These are phyloP conservation scores for Palythoa grandis DNA, from an alignment of 92 coral and sea anemone species.

Conservation along the genomic window DNA sequence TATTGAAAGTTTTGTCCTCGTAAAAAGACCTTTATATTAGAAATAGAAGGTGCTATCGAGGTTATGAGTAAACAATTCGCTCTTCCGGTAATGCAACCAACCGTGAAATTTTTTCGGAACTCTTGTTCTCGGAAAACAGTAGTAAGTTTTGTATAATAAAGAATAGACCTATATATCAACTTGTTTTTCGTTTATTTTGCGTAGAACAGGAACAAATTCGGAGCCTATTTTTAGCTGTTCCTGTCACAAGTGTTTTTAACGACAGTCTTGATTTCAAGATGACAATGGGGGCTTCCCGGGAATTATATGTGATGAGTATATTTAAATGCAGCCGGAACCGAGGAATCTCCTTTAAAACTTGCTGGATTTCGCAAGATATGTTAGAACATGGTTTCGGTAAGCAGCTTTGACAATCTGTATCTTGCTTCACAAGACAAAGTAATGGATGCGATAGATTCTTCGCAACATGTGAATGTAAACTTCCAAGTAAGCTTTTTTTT, in stretches of 20 bases:
- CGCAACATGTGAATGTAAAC: background rate
- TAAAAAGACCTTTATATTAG: background rate
- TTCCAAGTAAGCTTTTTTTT: background rate
- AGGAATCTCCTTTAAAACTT: conserved; percentile 1
- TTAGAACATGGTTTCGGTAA: background rate
- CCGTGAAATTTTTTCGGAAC: conserved; percentile 4
- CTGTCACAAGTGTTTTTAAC: conserved; percentile 1
- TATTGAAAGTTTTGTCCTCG: background rate
- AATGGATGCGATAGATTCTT: conserved; percentile 7
- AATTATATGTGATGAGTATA: background rate
- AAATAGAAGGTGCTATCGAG: background rate
- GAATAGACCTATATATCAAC: background rate
- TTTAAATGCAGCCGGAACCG: conserved; percentile 8
- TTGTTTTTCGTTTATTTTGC: conserved; percentile 5
- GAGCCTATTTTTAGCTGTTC: background rate
- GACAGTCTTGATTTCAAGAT: background rate
- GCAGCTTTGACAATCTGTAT: background rate
- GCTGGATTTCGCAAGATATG: background rate
- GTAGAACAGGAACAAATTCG: conserved; percentile 9
- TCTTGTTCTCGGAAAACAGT: conserved; percentile 3
- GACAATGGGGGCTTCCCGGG: background rate
- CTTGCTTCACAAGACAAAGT: background rate
- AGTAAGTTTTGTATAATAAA: background rate
- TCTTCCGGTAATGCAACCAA: conserved; percentile 16
- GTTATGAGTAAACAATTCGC: background rate